A percentile compares a stretch with the other conserved stretches of the same genome.
These are phyloP conservation scores for Leptogaster cylindrica DNA, from an alignment of 2,888 invertebrate species.

Conservation along the genomic window DNA sequence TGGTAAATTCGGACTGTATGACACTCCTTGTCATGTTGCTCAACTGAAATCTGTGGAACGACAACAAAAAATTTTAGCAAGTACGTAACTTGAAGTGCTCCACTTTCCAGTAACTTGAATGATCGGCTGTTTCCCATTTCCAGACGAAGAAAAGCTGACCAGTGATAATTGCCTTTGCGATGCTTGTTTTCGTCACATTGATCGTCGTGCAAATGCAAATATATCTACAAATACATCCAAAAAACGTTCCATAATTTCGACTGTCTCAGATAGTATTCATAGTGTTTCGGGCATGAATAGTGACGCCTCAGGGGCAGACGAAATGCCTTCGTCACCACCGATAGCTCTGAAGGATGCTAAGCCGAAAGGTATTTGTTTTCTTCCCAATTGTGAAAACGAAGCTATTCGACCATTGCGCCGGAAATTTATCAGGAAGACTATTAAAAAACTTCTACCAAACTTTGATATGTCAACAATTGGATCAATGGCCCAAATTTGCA, in stretches of 20 bases:
- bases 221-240: constrained; percentile 68
- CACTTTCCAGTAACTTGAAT: no score
- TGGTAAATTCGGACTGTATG: constrained; percentile 84
- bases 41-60: constrained; percentile 82
- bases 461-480: constrained; percentile 69
- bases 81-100: no score
- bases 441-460: constrained; percentile 69
- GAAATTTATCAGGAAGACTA: constrained; percentile 75
- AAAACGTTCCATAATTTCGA: no score
- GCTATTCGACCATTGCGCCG: constrained; percentile 72
- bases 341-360: constrained; percentile 45
- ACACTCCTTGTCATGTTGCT: constrained; percentile 86
- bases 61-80: constrained; percentile 79
- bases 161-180: constrained; percentile 86
- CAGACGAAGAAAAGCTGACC: constrained; percentile 80
- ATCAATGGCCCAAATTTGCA: constrained; percentile 70
- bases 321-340: no score
- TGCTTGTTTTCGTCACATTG: constrained; percentile 85
- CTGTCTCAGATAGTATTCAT: no score
- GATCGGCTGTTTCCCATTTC: constrained; percentile 21
- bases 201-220: constrained; percentile 77
- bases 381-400: constrained; percentile 67
- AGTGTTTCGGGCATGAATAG: no score
- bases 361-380: constrained; percentile 65
- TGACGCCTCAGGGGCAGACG: neutral